A percentile compares a stretch with the other conserved stretches of the same genome.
Evolutionary conservation across 2,888 invertebrate genomes (phyloP).

Genomic region (Dryocosmus kuriphilus): DNA sequence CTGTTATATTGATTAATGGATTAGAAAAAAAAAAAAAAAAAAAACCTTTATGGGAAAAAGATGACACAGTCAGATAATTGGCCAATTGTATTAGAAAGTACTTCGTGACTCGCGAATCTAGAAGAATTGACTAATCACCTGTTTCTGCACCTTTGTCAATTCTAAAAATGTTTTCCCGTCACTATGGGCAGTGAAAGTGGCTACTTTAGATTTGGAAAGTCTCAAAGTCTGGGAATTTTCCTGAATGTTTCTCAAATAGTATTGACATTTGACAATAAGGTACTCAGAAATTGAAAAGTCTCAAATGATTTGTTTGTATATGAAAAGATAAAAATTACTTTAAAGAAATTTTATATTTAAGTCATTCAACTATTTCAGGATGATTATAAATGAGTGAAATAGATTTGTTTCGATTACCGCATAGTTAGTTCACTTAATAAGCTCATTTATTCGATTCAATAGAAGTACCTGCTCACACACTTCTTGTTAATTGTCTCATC

Average conservation of each 20-base stretch:
- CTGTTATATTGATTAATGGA: no score
- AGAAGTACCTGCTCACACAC: slow-evolving; percentile 33
- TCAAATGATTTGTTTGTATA: no score
- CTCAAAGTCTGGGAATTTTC: slow-evolving; percentile 15
- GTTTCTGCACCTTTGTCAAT: slow-evolving; percentile 36
- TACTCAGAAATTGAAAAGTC: no score
- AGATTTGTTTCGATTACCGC: neutral
- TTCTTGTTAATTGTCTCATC: slow-evolving; percentile 40
- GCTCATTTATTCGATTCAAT: slow-evolving; percentile 31
- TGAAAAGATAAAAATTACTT: no score
- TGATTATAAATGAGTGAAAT: neutral
- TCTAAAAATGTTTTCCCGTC: slow-evolving; percentile 4
- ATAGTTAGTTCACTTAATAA: slow-evolving; percentile 1
- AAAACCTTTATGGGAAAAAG: neutral
- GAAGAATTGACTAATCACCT: slow-evolving; percentile 41
- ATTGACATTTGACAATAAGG: neutral
- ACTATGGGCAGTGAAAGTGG: slow-evolving; percentile 21
- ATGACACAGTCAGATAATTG: slow-evolving; percentile 40
- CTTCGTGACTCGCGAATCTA: slow-evolving; percentile 35
- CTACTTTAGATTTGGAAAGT: neutral
- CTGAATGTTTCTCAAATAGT: slow-evolving; percentile 5
- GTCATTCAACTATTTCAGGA: neutral
- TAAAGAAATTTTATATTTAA: neutral
- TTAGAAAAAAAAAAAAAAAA: no score
- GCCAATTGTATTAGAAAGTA: slow-evolving; percentile 37